Conservation (phyloP, 2,888 invertebrate genomes). For the Aricia artaxerxes region DNA sequence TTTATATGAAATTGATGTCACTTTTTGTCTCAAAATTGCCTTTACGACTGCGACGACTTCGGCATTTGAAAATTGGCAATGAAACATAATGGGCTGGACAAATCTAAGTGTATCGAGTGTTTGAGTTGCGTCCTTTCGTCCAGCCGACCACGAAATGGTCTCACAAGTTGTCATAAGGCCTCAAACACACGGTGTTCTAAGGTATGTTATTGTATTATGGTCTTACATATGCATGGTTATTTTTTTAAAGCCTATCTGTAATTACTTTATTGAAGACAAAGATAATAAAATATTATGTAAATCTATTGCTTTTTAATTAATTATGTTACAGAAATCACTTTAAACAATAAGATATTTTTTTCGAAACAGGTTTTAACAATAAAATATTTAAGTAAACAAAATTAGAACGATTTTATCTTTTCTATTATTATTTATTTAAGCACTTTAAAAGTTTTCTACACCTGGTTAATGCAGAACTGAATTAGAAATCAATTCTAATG, state of each 20-base stretch:
- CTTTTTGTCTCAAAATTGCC: neutral
- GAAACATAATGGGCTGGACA: neutral
- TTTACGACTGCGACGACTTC: neutral
- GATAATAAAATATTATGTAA: constrained; percentile 79
- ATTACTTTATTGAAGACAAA: constrained; percentile 81
- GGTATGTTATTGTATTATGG: constrained; percentile 78
- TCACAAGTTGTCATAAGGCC: constrained; percentile 36
- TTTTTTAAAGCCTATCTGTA: constrained; percentile 81
- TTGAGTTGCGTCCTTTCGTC: neutral
- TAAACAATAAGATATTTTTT: no score
- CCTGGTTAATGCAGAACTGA: no score
- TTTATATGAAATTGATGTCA: neutral
- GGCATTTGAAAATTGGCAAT: neutral
- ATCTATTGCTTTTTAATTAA: constrained; percentile 45
- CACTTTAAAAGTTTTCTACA: no score
- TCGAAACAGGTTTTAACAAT: no score
- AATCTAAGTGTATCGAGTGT: neutral
- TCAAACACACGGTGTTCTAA: constrained; percentile 58
- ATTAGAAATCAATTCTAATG: no score
- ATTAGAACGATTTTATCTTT: no score
- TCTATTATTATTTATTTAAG: no score
- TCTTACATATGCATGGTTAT: constrained; percentile 79
- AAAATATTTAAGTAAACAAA: no score
- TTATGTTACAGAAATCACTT: no score
- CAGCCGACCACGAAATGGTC: constrained; percentile 8